phyloP scores from a whole-genome alignment of 2,797 vertebrate species.

The Sebastolobus altivelis region DNA sequence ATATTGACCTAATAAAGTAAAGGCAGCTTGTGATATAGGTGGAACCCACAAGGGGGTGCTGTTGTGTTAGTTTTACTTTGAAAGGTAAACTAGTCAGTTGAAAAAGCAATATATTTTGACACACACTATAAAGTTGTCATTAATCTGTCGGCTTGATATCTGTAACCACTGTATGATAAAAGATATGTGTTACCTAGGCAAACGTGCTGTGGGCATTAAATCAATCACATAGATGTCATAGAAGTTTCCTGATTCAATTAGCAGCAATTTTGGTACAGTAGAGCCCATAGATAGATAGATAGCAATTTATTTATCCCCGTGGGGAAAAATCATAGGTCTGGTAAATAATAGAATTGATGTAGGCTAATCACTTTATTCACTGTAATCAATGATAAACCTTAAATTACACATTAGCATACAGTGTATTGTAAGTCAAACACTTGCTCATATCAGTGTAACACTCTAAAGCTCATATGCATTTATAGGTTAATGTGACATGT shows the following conservation, averaged over 20 bases:
- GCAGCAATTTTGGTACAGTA: neutral
- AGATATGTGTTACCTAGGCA: too few relatives aligned
- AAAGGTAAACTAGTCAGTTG: neutral
- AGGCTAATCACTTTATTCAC: neutral
- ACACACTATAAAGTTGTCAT: neutral
- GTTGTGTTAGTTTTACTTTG: neutral
- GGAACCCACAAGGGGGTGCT: slow-evolving; percentile 49
- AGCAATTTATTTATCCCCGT: too few relatives aligned
- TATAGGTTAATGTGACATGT: neutral
- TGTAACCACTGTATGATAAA: neutral
- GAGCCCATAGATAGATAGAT: neutral
- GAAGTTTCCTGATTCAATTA: neutral
- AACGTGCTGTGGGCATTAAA: neutral
- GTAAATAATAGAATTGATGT: neutral
- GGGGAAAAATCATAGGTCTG: neutral
- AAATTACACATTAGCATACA: neutral
- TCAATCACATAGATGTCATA: neutral
- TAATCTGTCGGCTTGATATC: neutral
- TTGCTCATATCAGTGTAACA: neutral
- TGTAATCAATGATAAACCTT: neutral
- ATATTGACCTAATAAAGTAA: neutral
- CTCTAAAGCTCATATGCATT: accelerated
- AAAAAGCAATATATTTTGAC: neutral
- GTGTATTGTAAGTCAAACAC: too few relatives aligned
- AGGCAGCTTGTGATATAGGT: neutral